phyloP scores from a whole-genome alignment of 2,797 vertebrate species.

The Dermochelys coriacea region DNA sequence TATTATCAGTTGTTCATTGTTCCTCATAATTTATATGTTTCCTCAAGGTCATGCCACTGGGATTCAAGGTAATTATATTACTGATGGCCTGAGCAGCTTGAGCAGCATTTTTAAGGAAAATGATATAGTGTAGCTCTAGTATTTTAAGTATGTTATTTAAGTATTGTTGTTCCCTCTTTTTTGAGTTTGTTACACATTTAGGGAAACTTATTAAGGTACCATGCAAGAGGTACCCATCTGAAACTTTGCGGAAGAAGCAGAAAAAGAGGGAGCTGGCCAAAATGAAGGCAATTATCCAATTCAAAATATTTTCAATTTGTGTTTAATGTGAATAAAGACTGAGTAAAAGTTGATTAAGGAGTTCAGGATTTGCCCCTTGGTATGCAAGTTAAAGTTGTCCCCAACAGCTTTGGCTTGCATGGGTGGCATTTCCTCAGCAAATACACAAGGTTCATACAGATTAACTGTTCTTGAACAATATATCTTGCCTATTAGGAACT shows the following conservation, averaged over 20 bases:
- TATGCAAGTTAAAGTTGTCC: not conserved
- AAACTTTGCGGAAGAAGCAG: not conserved
- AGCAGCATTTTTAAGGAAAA: not conserved
- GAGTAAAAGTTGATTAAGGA: not conserved
- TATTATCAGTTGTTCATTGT: slow-evolving; percentile 25
- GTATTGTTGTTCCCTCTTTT: not conserved
- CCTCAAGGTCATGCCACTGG: not conserved
- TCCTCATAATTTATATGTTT: slow-evolving; percentile 26
- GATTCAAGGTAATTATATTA: not conserved
- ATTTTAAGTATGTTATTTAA: not conserved
- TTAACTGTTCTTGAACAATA: not conserved
- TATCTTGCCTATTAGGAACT: slow-evolving; percentile 15
- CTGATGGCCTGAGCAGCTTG: not conserved
- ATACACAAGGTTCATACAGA: not conserved
- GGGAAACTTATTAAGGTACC: not conserved
- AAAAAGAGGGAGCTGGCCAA: not conserved
- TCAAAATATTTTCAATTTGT: not conserved
- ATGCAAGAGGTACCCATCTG: not conserved
- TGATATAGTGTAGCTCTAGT: not conserved
- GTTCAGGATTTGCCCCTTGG: not conserved
- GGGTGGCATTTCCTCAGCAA: not conserved
- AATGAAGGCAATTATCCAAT: not conserved
- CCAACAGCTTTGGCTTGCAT: not conserved
- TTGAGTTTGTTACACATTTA: not conserved
- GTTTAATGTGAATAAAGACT: not conserved